These are phyloP conservation scores for Alouatta palliata DNA, from an alignment of 2,113 vertebrate genomes.

Conservation along the genomic window DNA sequence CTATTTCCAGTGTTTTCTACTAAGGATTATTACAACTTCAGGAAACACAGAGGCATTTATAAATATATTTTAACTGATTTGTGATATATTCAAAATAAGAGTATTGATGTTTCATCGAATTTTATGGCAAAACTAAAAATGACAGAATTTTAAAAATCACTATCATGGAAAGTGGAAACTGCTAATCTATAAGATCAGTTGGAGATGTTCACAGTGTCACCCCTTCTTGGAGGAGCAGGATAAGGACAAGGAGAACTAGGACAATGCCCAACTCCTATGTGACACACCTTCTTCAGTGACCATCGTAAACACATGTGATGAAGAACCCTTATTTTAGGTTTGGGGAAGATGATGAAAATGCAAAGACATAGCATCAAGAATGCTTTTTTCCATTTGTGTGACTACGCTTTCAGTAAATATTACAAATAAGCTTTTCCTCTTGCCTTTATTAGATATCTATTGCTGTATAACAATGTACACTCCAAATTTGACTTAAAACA, in stretches of 20 bases:
- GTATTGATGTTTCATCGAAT: not conserved
- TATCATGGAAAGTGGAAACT: not conserved
- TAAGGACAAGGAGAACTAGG: not conserved
- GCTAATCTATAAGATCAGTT: not conserved
- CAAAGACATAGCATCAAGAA: not conserved
- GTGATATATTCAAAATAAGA: slow-evolving; percentile 23
- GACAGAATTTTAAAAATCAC: not conserved
- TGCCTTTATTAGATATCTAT: not conserved
- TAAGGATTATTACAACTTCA: not conserved
- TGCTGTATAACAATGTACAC: not conserved
- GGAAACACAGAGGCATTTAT: not conserved
- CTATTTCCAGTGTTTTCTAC: not conserved
- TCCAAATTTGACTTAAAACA: not conserved
- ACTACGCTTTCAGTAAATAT: not conserved
- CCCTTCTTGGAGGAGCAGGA: not conserved
- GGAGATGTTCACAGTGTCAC: not conserved
- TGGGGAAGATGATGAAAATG: not conserved
- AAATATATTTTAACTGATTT: not conserved
- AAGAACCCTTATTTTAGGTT: not conserved
- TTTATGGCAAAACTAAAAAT: slow-evolving; percentile 13
- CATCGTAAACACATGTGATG: not conserved
- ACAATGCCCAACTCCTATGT: not conserved
- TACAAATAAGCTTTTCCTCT: not conserved
- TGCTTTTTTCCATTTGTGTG: not conserved
- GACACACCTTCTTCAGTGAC: not conserved